phyloP scores from a whole-genome alignment of 2,888 invertebrate species.

The Parthenolecanium corni region DNA sequence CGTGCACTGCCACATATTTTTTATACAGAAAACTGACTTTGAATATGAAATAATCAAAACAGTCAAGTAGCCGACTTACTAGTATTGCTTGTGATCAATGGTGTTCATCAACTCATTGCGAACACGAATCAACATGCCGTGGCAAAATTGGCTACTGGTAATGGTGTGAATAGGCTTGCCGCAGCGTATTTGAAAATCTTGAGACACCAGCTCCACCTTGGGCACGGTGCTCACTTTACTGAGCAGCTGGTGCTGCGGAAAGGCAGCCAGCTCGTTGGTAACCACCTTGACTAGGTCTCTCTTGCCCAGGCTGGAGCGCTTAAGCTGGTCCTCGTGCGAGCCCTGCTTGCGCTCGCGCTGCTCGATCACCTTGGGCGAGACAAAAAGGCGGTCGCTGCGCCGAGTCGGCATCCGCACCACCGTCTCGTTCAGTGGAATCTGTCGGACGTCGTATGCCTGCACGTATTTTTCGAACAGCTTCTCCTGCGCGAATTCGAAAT shows the following conservation, averaged over 20 bases:
- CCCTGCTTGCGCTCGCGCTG: constrained; percentile 11
- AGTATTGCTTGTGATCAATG: neutral
- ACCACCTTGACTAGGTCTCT: constrained; percentile 6
- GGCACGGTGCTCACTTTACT: neutral
- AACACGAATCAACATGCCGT: constrained; percentile 35
- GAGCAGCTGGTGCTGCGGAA: no score
- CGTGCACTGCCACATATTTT: no score
- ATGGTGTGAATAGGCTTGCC: constrained; percentile 46
- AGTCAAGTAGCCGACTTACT: no score
- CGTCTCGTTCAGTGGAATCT: constrained; percentile 1
- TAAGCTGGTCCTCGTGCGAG: constrained; percentile 7
- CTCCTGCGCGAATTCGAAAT: constrained; percentile 14
- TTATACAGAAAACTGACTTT: no score
- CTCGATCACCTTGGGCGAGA: constrained; percentile 15
- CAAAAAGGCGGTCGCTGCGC: neutral
- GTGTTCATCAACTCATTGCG: constrained; percentile 33
- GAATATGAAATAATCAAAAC: no score
- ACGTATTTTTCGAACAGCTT: constrained; percentile 5
- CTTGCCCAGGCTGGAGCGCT: constrained; percentile 1
- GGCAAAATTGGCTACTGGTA: constrained; percentile 49
- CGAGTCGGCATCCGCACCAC: neutral
- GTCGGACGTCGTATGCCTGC: neutral
- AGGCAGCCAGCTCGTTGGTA: neutral
- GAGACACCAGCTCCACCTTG: neutral
- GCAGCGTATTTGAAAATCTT: neutral